Conservation (phyloP, 2,888 invertebrate species). For the Ephialtes manifestator region DNA sequence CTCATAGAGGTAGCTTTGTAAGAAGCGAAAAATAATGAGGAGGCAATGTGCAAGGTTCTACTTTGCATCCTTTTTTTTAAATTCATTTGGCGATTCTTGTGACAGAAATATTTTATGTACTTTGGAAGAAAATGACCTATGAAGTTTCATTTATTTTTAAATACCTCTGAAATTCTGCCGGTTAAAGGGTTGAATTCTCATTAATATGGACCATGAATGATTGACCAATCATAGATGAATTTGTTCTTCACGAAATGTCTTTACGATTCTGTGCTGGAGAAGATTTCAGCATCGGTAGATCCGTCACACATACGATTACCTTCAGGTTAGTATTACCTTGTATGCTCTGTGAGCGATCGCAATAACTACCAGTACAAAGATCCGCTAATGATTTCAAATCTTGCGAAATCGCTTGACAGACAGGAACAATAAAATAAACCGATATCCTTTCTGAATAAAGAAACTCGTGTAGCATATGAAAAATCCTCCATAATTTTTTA, state of each 20-base stretch:
- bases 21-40: too few relatives aligned
- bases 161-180: too few relatives aligned
- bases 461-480: background rate
- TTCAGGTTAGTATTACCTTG: background rate
- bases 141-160: too few relatives aligned
- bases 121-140: too few relatives aligned
- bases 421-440: slow-evolving; percentile 21
- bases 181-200: background rate
- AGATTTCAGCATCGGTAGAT: background rate
- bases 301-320: background rate
- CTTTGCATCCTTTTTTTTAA: too few relatives aligned
- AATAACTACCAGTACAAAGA: slow-evolving; percentile 6
- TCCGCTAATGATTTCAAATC: background rate
- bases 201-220: background rate
- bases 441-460: slow-evolving; percentile 36
- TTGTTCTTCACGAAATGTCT: background rate
- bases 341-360: slow-evolving; percentile 11
- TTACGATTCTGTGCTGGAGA: background rate
- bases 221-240: background rate
- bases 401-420: slow-evolving; percentile 24
- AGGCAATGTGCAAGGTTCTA: too few relatives aligned
- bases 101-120: too few relatives aligned
- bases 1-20: too few relatives aligned
- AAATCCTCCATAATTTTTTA: background rate
- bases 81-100: too few relatives aligned